Evolutionary conservation across 2,113 vertebrate species (phyloP).

Genomic region (Chlorocebus sabaeus): DNA sequence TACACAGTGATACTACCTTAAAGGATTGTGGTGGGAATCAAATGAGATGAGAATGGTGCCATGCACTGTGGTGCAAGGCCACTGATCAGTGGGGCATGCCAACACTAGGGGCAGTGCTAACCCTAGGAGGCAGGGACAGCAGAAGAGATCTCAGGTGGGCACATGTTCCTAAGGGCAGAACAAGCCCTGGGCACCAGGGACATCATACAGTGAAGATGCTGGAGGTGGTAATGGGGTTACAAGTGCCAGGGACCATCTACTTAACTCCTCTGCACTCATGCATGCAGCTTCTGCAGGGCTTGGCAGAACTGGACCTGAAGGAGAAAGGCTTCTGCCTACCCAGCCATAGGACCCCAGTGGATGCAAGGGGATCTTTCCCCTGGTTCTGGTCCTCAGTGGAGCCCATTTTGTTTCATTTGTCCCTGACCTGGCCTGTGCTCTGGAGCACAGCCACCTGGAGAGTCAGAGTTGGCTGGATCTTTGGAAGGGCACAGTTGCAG

Average conservation of each 20-base stretch:
- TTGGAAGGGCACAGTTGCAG: not conserved
- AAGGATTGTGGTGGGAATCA: not conserved
- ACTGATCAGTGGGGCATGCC: fast-evolving
- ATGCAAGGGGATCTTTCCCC: not conserved
- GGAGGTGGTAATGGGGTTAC: not conserved
- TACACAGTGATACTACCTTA: fast-evolving
- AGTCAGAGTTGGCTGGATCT: not conserved
- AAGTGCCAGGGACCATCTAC: not conserved
- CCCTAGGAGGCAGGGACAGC: fast-evolving
- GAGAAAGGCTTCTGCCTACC: not conserved
- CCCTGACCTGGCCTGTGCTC: not conserved
- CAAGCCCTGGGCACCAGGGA: not conserved
- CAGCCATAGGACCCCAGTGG: no score
- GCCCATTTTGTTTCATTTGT: fast-evolving
- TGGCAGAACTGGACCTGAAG: not conserved
- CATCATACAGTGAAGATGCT: not conserved
- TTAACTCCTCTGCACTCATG: not conserved
- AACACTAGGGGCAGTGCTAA: not conserved
- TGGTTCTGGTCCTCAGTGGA: not conserved
- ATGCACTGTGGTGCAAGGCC: not conserved
- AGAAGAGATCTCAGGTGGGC: no score
- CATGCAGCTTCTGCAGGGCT: not conserved
- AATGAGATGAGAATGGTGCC: fast-evolving
- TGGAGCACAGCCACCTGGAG: no score
- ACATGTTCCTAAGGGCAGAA: not conserved